Percentiles rank a stretch among this genome's conserved stretches.
These are phyloP conservation scores for Sarotherodon lohbergeri DNA, from an alignment of 2,113 vertebrate genomes.

Conservation along the genomic window DNA sequence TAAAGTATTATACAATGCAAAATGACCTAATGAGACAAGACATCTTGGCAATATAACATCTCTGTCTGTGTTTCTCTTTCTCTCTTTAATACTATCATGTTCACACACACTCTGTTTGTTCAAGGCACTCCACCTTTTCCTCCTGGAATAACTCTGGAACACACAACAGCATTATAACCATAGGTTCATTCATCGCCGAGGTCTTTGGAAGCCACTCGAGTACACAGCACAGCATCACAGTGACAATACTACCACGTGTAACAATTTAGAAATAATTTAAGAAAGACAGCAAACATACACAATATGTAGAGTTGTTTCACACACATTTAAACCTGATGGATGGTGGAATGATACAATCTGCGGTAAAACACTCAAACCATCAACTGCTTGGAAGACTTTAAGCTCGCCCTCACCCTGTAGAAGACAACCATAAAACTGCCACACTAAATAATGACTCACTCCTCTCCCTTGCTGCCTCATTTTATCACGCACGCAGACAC, in stretches of 20 bases:
- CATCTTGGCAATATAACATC: background rate
- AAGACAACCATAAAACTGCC: conserved; percentile 24
- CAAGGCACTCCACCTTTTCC: background rate
- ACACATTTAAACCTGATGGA: conserved; percentile 1
- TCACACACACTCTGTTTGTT: conserved; percentile 16
- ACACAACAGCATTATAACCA: conserved; percentile 5
- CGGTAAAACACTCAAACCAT: background rate
- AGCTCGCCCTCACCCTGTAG: background rate
- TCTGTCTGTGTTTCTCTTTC: background rate
- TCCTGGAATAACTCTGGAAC: background rate
- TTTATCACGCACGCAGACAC: background rate
- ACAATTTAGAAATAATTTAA: background rate
- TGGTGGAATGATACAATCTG: background rate
- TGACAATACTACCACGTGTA: background rate
- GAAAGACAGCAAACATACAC: background rate
- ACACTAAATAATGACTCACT: conserved; percentile 24
- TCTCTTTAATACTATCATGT: background rate
- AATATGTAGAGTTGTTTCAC: background rate
- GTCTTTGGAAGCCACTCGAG: background rate
- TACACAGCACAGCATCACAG: background rate
- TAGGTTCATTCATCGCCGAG: background rate
- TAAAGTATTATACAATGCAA: background rate
- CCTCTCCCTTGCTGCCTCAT: background rate
- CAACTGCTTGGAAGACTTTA: background rate
- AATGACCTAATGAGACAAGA: background rate